Base-by-base conservation (phyloP, 2,888 invertebrate species). In the Apodemia hepburni region DNA sequence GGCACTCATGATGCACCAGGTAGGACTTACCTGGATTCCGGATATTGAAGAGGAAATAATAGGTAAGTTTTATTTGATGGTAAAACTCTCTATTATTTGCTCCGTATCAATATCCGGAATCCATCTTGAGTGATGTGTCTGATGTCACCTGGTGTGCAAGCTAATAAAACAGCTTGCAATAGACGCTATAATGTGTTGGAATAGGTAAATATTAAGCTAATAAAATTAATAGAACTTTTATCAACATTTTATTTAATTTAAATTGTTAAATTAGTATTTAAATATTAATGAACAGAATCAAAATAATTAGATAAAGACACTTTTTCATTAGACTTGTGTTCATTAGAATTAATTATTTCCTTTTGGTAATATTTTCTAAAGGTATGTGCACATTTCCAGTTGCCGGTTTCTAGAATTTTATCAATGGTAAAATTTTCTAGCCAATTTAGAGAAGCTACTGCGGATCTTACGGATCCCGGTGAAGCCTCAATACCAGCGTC, bases 321-420 rank as follows among this genome's bases (percentile, higher is more conserved):
- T 35, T 47, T 58, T 42, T 61, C 15, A 29, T 3, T 5, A 12
- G 59, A 15, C 0, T n/a, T 42, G 7, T 18, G n/a, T 9, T 45
- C 22, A 29, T 42, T 18, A 61, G 15, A 18, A 35, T 27, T 22
- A 17, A 57, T 38, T 17, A 62, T 47, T 59, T 63, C 60, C 15
- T 61, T 60, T 38, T 65, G 45, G 49, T 64, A 78, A 71, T 4
- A 73, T 88, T 60, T 64, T 17, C 45, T n/a, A 27, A 66, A 66
- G 2, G 64, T 65, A 42, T 66, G 61, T 17, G 49, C 42, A 17
- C 49, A n/a, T 42, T 63, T 63, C 65, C 65, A 66, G 38, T 66
- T 66, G 27, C 65, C 65, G 0, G 61, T 65, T 12, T 58, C 47
- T 0, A 65, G 57, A 38, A 66, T 68, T 49, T 68, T 35, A 58